Conservation (phyloP, 2,113 vertebrate species). For the Cathartes aura region DNA sequence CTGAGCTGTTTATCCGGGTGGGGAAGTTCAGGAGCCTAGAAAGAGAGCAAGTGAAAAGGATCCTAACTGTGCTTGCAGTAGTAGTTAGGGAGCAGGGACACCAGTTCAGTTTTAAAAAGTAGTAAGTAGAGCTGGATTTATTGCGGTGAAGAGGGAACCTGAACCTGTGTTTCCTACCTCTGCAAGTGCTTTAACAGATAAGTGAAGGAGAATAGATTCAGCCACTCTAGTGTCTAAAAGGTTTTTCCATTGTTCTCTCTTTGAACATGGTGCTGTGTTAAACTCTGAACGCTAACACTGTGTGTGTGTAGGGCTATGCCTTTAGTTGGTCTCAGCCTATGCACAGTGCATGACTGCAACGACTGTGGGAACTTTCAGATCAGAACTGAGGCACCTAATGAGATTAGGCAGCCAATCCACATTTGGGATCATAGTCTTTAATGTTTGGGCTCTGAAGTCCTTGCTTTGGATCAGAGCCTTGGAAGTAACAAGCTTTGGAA, state of each 20-base stretch:
- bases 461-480: neutral
- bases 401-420: neutral
- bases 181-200: neutral
- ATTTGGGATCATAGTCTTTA: neutral
- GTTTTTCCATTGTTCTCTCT: neutral
- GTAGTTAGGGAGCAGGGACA: neutral
- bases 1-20: neutral
- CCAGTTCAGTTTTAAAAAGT: neutral
- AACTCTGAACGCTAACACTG: neutral
- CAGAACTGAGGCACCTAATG: neutral
- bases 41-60: neutral
- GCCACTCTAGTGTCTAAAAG: neutral
- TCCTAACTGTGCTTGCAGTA: neutral
- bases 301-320: neutral
- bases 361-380: neutral
- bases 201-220: neutral
- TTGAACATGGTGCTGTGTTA: neutral
- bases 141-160: neutral
- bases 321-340: neutral
- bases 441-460: neutral
- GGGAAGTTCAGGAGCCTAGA: neutral
- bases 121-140: neutral
- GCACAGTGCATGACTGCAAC: neutral
- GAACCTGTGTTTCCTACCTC: neutral
- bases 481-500: neutral